Percentiles rank a stretch among this genome's conserved stretches.
Conservation (phyloP, 2,888 invertebrate genomes). For the Mythimna vitellina region DNA sequence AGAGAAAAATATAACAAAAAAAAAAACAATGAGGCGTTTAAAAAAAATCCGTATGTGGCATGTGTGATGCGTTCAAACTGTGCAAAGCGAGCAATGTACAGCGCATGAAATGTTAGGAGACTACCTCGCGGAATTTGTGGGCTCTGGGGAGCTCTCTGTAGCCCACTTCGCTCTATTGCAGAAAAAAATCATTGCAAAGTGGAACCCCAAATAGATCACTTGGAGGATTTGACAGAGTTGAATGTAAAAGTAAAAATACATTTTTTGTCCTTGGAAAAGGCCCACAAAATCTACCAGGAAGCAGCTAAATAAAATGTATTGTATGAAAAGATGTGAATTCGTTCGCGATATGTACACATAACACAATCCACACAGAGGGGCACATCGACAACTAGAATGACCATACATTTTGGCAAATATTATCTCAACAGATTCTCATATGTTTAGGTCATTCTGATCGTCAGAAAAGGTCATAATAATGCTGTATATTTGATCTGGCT, state of each 20-base stretch:
- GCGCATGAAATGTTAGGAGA: slow-evolving; percentile 77
- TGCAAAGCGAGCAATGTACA: slow-evolving; percentile 81
- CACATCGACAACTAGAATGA: slow-evolving; percentile 44
- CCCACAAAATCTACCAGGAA: slow-evolving; percentile 23
- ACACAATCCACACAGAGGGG: slow-evolving; percentile 82
- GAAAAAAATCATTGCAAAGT: slow-evolving; percentile 3
- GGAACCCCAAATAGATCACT: not conserved
- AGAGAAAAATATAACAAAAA: slow-evolving; percentile 44
- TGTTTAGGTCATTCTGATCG: slow-evolving; percentile 33
- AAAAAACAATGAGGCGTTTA: slow-evolving; percentile 73
- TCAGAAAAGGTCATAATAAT: slow-evolving; percentile 41
- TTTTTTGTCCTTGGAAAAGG: not conserved
- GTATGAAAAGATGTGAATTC: slow-evolving; percentile 58
- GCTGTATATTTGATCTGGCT: slow-evolving; percentile 23
- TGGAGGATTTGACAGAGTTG: not conserved
- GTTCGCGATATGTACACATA: slow-evolving; percentile 78
- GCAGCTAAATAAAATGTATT: slow-evolving; percentile 56
- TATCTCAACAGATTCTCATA: not conserved
- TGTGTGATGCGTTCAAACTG: slow-evolving; percentile 81
- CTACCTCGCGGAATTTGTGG: slow-evolving; percentile 25
- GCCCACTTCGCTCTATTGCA: not conserved
- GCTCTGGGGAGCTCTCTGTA: not conserved
- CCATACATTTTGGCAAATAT: slow-evolving; percentile 30
- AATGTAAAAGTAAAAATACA: not conserved
- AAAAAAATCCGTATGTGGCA: slow-evolving; percentile 80